These are phyloP conservation scores for Darevskia mixta DNA, from an alignment of 2,797 vertebrate species.

Conservation along the genomic window DNA sequence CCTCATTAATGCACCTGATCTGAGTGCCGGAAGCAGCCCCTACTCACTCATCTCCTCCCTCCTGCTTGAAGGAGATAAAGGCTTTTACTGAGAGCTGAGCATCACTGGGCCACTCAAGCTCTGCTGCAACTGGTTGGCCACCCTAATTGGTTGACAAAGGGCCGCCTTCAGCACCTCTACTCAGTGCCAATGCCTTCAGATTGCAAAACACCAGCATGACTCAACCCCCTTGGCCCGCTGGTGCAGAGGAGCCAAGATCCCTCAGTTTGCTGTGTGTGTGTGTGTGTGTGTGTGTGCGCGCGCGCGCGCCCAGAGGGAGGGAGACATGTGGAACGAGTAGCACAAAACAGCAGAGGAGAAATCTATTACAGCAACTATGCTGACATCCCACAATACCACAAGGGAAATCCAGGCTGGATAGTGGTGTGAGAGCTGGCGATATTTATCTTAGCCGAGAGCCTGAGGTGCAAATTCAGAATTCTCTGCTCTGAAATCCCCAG, in stretches of 20 bases:
- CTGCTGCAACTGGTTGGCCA: neutral
- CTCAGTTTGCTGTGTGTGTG: neutral
- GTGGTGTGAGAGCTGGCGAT: too few relatives aligned
- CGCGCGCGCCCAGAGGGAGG: too few relatives aligned
- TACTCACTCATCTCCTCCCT: neutral
- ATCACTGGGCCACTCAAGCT: neutral
- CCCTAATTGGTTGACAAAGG: neutral
- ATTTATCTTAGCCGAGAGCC: too few relatives aligned
- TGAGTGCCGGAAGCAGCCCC: neutral
- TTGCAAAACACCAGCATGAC: conserved; percentile 32
- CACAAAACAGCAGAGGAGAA: neutral
- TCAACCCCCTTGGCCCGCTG: conserved; percentile 8
- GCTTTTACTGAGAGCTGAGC: neutral
- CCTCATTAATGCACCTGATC: neutral
- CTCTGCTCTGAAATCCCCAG: too few relatives aligned
- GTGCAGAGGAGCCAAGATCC: neutral
- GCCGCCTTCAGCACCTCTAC: neutral
- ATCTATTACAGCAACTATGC: neutral
- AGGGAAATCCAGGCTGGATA: neutral
- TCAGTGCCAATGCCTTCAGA: conserved; percentile 3
- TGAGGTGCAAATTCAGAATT: too few relatives aligned
- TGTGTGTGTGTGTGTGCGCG: neutral
- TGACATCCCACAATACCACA: neutral
- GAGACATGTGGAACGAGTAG: neutral
- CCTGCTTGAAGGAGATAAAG: neutral